A percentile compares a stretch with the other conserved stretches of the same genome.
Evolutionary conservation across 2,113 vertebrate genomes (phyloP).

Genomic region (Chiloscyllium plagiosum): DNA sequence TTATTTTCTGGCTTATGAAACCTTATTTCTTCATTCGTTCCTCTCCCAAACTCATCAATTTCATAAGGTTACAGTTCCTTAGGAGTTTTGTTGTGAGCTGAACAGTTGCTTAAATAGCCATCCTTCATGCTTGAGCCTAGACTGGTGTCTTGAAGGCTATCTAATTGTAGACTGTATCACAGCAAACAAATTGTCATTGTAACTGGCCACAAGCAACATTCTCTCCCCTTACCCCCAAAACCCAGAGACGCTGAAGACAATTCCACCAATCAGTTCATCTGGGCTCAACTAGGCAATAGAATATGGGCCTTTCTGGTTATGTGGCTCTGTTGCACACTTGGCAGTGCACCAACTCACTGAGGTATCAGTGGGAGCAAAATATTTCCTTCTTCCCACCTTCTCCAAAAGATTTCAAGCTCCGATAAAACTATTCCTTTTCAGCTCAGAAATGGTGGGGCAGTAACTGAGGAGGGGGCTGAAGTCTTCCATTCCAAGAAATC

Average conservation of each 20-base stretch:
- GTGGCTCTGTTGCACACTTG: neutral
- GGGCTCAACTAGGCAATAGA: neutral
- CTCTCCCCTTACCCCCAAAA: too few species aligned
- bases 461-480: neutral
- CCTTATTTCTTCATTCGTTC: neutral
- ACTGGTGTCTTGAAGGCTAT: neutral
- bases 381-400: neutral
- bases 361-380: neutral
- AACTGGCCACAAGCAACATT: neutral
- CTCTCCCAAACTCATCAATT: neutral
- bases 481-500: neutral
- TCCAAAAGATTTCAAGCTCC: neutral
- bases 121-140: neutral
- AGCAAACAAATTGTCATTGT: neutral
- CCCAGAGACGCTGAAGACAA: neutral
- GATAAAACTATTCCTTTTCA: neutral
- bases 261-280: neutral
- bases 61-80: neutral
- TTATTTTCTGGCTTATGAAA: neutral
- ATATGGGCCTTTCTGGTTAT: neutral
- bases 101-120: neutral
- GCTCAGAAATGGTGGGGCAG: neutral
- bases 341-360: neutral
- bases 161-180: neutral
- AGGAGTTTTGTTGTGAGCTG: neutral